These are phyloP conservation scores for Antheraea assamensis DNA, from an alignment of 2,888 invertebrate genomes.

Conservation along the genomic window DNA sequence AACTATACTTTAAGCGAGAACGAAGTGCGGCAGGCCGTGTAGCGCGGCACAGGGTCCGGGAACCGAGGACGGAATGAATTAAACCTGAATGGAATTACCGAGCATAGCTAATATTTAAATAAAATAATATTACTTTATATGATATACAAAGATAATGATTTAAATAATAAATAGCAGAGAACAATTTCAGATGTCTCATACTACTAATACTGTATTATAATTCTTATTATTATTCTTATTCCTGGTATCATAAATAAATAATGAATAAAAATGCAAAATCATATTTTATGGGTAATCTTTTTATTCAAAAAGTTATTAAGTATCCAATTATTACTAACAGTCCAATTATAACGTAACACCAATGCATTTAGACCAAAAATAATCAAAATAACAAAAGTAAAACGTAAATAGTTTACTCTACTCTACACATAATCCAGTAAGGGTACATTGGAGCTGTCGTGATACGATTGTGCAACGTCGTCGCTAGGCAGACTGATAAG, in stretches of 20 bases:
- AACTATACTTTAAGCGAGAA: no score
- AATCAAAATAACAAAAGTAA: neutral
- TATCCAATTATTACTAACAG: no score
- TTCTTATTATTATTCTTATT: neutral
- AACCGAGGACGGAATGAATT: no score
- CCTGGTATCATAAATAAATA: no score
- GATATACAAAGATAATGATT: no score
- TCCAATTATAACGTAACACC: no score
- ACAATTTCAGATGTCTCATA: neutral
- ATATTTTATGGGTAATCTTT: neutral
- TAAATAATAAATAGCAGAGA: neutral
- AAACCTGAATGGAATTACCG: no score
- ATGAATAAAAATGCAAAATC: neutral
- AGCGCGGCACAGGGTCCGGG: no score
- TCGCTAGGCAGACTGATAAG: conserved; percentile 76
- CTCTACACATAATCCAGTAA: conserved; percentile 63
- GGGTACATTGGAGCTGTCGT: conserved; percentile 55
- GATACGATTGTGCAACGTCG: conserved; percentile 71
- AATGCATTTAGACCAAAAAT: neutral
- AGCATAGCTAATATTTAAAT: no score
- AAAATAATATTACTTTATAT: no score
- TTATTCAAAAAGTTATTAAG: neutral
- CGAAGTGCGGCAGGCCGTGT: no score
- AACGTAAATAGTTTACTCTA: neutral
- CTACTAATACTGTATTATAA: no score